Evolutionary conservation across 2,113 vertebrate genomes (phyloP).

Genomic region (Lampris megalopsis): DNA sequence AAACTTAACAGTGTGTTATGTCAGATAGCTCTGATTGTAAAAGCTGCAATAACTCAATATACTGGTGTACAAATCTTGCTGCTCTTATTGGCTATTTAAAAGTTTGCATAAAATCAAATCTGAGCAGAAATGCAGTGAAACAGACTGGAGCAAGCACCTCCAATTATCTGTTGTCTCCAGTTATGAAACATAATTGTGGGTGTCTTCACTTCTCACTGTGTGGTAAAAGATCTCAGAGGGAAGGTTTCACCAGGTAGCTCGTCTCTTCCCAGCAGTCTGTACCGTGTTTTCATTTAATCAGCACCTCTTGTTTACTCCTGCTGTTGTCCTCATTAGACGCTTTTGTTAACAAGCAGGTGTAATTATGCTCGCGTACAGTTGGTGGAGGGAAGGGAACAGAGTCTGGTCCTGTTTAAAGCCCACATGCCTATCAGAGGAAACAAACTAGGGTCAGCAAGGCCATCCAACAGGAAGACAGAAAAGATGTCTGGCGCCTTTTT

Average conservation of each 20-base stretch:
- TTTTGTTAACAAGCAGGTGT: constrained; percentile 92
- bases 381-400: constrained; percentile 91
- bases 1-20: too few relatives aligned
- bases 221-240: constrained; percentile 30
- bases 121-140: too few relatives aligned
- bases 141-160: too few relatives aligned
- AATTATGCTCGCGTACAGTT: constrained; percentile 93
- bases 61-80: too few relatives aligned
- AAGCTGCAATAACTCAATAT: too few relatives aligned
- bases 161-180: constrained; percentile 3
- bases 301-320: constrained; percentile 89
- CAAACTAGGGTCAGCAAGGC: neutral
- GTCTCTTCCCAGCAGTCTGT: constrained; percentile 39
- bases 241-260: constrained; percentile 72
- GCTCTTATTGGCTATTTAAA: too few relatives aligned
- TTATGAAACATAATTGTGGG: constrained; percentile 32
- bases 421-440: neutral
- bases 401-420: constrained; percentile 58
- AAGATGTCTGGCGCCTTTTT: too few relatives aligned
- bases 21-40: too few relatives aligned
- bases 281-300: constrained; percentile 82
- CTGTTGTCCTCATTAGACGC: constrained; percentile 95
- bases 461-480: neutral
- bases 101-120: too few relatives aligned
- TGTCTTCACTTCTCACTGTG: neutral